Conservation (phyloP, 2,113 vertebrate genomes). For the Oostethus manadensis region DNA sequence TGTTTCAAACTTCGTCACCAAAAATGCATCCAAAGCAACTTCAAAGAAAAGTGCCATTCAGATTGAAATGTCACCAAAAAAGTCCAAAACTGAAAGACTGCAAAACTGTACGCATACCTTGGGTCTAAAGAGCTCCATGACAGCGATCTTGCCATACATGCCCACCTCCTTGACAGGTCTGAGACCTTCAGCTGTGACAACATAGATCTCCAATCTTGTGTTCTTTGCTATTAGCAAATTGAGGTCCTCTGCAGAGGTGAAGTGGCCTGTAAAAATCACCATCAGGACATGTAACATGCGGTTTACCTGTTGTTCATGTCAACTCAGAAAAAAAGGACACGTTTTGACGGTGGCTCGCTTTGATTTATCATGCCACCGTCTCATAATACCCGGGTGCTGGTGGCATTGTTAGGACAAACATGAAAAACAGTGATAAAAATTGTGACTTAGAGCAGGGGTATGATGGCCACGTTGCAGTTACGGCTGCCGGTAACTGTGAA, state of each 20-base stretch:
- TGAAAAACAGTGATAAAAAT: too few relatives aligned
- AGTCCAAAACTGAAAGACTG: not conserved
- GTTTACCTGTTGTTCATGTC: not conserved
- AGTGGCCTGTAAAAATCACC: conserved; percentile 79
- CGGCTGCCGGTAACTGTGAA: too few relatives aligned
- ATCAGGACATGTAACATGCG: not conserved
- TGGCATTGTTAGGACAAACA: too few relatives aligned
- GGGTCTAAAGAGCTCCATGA: conserved; percentile 97
- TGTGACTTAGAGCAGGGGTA: too few relatives aligned
- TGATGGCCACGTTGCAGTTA: too few relatives aligned
- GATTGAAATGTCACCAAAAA: not conserved
- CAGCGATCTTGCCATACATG: conserved; percentile 95
- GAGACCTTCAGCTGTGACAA: conserved; percentile 95
- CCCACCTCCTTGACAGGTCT: conserved; percentile 96
- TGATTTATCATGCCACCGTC: too few relatives aligned
- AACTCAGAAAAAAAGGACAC: not conserved
- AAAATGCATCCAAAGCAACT: not conserved
- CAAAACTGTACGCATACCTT: conserved; percentile 76
- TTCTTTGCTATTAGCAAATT: conserved; percentile 97
- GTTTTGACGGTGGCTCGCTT: not conserved
- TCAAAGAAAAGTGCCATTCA: not conserved
- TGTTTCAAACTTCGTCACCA: not conserved
- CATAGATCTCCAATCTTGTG: conserved; percentile 95
- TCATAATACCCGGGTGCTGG: too few relatives aligned
- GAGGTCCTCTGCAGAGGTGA: conserved; percentile 92